Conservation (phyloP, 2,888 invertebrate species). For the Hanleya hanleyi region DNA sequence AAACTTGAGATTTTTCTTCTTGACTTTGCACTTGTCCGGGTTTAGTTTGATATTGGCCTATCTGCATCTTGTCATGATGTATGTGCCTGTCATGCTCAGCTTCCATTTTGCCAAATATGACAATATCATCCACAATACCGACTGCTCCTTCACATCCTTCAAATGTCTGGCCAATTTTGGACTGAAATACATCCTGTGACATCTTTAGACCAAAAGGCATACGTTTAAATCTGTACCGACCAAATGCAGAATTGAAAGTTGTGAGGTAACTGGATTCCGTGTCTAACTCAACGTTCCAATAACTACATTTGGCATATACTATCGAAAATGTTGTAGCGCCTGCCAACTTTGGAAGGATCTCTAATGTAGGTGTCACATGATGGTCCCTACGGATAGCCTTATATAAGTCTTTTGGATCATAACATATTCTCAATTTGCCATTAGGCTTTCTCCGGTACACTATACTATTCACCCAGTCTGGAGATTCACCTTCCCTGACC, state of each 20-base stretch:
- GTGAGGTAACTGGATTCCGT: conserved; percentile 9
- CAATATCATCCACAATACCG: conserved; percentile 12
- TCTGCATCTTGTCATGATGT: conserved; percentile 7
- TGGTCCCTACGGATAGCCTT: conserved; percentile 19
- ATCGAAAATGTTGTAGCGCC: conserved; percentile 23
- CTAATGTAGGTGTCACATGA: conserved; percentile 21
- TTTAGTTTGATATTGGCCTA: conserved; percentile 9
- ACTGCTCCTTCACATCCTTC: conserved; percentile 15
- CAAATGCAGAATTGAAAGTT: conserved; percentile 22
- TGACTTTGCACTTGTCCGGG: conserved; percentile 9
- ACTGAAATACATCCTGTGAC: conserved; percentile 15
- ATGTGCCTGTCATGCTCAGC: conserved; percentile 9
- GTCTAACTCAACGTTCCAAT: conserved; percentile 26
- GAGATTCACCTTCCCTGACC: conserved; percentile 12
- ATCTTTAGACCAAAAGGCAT: conserved; percentile 5
- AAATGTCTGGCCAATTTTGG: conserved; percentile 13
- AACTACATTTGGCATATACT: conserved; percentile 32
- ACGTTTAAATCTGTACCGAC: background rate
- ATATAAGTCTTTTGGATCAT: background rate
- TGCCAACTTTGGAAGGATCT: conserved; percentile 22
- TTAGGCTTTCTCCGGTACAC: too few species aligned
- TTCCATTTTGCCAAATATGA: conserved; percentile 1
- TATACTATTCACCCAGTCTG: conserved; percentile 25
- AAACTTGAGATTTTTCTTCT: conserved; percentile 23
- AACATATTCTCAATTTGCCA: too few species aligned